These are phyloP conservation scores for Cherax destructor DNA, from an alignment of 1,140 invertebrate genomes.

Conservation along the genomic window DNA sequence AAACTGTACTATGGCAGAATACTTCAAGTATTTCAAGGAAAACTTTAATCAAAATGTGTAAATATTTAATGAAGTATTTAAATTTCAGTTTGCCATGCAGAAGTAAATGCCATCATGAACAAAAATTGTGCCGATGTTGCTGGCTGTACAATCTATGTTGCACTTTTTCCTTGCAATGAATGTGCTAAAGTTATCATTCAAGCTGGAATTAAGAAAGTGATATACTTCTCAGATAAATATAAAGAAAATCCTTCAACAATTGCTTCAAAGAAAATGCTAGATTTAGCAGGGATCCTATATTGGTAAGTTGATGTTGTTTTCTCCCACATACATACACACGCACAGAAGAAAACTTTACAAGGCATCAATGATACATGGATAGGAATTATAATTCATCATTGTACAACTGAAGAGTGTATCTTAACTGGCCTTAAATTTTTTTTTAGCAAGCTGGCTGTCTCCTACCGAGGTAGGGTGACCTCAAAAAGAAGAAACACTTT, in stretches of 20 bases:
- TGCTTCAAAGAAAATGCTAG: constrained; percentile 71
- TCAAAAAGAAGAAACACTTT: too few relatives aligned
- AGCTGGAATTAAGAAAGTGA: constrained; percentile 77
- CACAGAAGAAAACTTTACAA: neutral
- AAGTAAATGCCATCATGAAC: constrained; percentile 82
- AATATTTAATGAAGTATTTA: neutral
- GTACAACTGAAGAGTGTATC: too few relatives aligned
- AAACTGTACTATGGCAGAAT: too few relatives aligned
- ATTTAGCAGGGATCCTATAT: constrained; percentile 59
- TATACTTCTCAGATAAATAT: constrained; percentile 78
- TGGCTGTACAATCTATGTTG: constrained; percentile 78
- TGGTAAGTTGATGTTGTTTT: constrained; percentile 34
- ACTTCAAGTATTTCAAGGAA: neutral
- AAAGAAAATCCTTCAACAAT: constrained; percentile 69
- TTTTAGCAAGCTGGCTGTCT: too few relatives aligned
- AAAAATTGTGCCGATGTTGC: constrained; percentile 78
- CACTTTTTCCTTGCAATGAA: constrained; percentile 80
- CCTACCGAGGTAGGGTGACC: too few relatives aligned
- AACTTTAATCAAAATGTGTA: neutral
- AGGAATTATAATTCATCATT: too few relatives aligned
- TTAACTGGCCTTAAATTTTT: too few relatives aligned
- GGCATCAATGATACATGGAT: too few relatives aligned
- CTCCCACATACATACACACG: neutral
- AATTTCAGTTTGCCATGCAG: constrained; percentile 80
- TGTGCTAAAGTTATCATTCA: constrained; percentile 81